Conservation (phyloP, 2,113 vertebrate species). For the rat (Rattus norvegicus) region GRCr8 NC_086028.1:57285501-57286000, state of each 20-base stretch:
- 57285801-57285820: neutral
- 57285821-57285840: neutral
- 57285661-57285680: neutral
- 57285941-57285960: neutral
- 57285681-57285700: neutral
- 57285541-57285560: neutral
- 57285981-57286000: neutral
- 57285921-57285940: neutral
- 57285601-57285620: neutral
- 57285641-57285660: neutral
- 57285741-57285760: neutral
- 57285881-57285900: neutral
- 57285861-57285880: neutral
- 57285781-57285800: neutral
- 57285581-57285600: neutral
- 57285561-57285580: neutral
- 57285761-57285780: neutral
- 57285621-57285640: neutral
- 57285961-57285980: neutral
- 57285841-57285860: neutral
- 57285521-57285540: neutral
- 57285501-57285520: neutral
- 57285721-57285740: neutral
- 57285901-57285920: neutral
- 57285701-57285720: constrained; percentile 18